phyloP scores from a whole-genome alignment of 2,888 invertebrate genomes.

The Alviniconcha strummeri region DNA sequence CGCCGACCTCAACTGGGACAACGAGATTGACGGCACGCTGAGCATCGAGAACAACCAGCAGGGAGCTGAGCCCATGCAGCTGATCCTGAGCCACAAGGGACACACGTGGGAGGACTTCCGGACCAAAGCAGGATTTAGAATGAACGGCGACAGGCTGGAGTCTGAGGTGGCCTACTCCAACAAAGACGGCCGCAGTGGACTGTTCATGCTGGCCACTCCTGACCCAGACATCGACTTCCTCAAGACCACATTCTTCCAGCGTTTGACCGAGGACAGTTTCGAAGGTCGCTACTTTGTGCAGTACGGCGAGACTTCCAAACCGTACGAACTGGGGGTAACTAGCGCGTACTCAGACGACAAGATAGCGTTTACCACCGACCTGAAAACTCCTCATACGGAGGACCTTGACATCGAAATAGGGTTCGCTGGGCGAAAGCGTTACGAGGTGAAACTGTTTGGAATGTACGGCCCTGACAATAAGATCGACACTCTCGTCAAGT shows the following conservation, averaged over 20 bases:
- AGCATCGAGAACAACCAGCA: constrained; percentile 5
- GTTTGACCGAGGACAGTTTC: constrained; percentile 12
- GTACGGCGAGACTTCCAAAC: constrained; percentile 30
- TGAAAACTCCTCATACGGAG: constrained; percentile 38
- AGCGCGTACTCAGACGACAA: constrained; percentile 20
- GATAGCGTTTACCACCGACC: constrained; percentile 35
- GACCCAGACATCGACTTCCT: constrained; percentile 36
- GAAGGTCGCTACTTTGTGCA: constrained; percentile 21
- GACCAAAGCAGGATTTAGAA: constrained; percentile 33
- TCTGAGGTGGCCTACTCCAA: constrained; percentile 31
- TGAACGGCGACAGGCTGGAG: constrained; percentile 36
- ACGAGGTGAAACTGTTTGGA: constrained; percentile 4
- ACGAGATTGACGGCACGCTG: constrained; percentile 18
- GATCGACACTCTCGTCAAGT: constrained; percentile 17
- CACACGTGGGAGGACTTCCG: constrained; percentile 41
- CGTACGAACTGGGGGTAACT: constrained; percentile 36
- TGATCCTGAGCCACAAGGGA: constrained; percentile 23
- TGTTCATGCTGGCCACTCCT: constrained; percentile 36
- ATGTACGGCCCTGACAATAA: constrained; percentile 23
- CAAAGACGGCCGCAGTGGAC: constrained; percentile 29
- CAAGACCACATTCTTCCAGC: constrained; percentile 31
- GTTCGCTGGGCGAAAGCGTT: not conserved
- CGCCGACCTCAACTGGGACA: constrained; percentile 20
- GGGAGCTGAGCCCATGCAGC: constrained; percentile 12
- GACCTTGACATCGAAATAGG: constrained; percentile 22